Evolutionary conservation across 2,888 invertebrate genomes (phyloP), one percentile per base, ranked within the genome.

Genomic region (Melipona bicolor): DNA sequence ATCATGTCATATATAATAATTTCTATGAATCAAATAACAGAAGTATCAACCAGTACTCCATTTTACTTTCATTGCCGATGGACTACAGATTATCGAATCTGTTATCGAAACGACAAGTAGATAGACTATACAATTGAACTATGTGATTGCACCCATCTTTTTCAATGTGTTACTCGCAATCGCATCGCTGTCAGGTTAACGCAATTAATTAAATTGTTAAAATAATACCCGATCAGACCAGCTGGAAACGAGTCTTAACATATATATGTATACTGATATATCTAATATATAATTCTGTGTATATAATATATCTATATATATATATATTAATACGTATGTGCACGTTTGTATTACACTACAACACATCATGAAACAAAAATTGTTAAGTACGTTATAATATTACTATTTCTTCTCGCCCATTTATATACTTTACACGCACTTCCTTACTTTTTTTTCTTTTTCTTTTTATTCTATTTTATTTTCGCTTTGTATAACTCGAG

Each of bases 221-320:
- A 90, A 70, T 87, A 80, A 89, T 85, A 90, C 89, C 86, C 91
- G 91, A 91, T 91, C 93, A 93, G 93, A 92, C 93, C 93, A 93
- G 93, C 93, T 93, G 93, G 88, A 93, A 92, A 91, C 92, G 92
- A 93, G 92, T 91, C 85, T 90, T 87, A 89, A 89, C 89, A 88
- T 86, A 85, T 86, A 85, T 87, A 87, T 86, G 83, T 85, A 84
- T 87, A 88, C 81, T 81, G 86, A 88, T 86, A 91, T 84, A 84
- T 89, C 84, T 87, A 85, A 86, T 87, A 87, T 88, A 87, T 82
- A 87, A 80, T 75, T 84, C 71, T 87, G 77, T 85, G 70, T 84
- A 84, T 87, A 87, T 81, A 86, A 81, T 85, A 79, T 82, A 79
- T 83, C 59, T 88, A 75, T 87, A 77, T 81, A 75, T 43, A 81